Base-by-base conservation (phyloP, 1,140 invertebrate genomes). In the Phocides pigmalion region DNA sequence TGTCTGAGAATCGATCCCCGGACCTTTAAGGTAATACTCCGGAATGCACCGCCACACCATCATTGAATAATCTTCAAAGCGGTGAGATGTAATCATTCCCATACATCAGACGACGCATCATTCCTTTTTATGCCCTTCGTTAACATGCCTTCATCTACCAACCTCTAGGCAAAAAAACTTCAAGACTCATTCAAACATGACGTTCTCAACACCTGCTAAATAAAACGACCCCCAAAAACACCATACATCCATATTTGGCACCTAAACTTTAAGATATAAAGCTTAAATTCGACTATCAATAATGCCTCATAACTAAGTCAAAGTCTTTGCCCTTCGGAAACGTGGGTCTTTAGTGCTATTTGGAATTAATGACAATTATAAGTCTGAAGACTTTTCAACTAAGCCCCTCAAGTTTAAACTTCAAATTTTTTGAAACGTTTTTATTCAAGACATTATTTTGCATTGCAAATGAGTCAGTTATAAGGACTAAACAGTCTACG, bases 271-370 rank as follows among this genome's bases (percentile, higher is more conserved):
- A 11, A 6, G 0, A 0, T 2, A 12, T 64, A 64, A 19, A 44
- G 46, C 54, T 20, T 14, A 39, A 14, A 63, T 54, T 63, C n/a
- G 25, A 14, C 42, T 58, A 44, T 50, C 53, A 37, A 22, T 53
- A 51, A 4, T 16, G 14, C 2, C 15, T 22, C 44, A 25, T 58
- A 32, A 32, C 39, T 19, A 51, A 51, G 49, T 35, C 49, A 6
- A 19, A 56, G 44, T 22, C 22, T 51, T 58, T 12, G 20, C 15
- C 22, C 54, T 28, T 42, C 20, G 25, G 16, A 56, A 39, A 58
- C 53, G 54, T 22, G 53, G 41, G 54, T 58, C 54, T 46, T 46
- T 58, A 58, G 54, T 44, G 53, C 41, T 28, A 58, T 58, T 58
- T 42, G 15, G 14, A 28, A 46, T 58, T 58, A 58, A 58, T 58